Conservation (phyloP, 2,888 invertebrate species). For the Chymomyza procnemis region DNA sequence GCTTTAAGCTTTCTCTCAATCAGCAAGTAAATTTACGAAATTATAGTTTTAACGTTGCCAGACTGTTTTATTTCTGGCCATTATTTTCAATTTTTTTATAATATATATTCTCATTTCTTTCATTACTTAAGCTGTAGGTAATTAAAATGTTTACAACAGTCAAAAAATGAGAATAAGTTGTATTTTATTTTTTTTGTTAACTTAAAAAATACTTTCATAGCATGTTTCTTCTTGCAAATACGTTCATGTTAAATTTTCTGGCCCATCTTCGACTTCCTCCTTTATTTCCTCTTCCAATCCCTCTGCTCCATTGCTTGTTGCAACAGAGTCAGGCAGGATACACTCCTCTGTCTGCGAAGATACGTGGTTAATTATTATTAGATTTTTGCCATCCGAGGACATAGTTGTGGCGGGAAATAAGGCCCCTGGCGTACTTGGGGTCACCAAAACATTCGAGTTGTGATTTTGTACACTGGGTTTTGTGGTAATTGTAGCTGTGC, state of each 20-base stretch:
- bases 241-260: not conserved
- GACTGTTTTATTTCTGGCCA: too few relatives aligned
- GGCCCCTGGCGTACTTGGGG: not conserved
- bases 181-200: not conserved
- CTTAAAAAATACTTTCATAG: not conserved
- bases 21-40: not conserved
- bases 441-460: not conserved
- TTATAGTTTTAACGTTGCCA: too few relatives aligned
- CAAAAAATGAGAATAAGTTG: not conserved
- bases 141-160: not conserved
- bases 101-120: not conserved
- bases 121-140: not conserved
- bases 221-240: not conserved
- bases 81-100: too few relatives aligned
- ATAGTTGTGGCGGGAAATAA: not conserved
- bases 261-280: not conserved
- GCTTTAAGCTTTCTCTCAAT: not conserved
- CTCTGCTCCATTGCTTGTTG: not conserved
- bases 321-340: not conserved
- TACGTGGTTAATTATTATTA: not conserved
- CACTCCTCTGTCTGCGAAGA: not conserved
- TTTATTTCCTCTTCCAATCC: not conserved
- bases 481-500: not conserved
- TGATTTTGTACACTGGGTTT: not conserved
- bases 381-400: not conserved